phyloP scores from a whole-genome alignment of 2,888 invertebrate species.

The Gandaritis pyraliata region DNA sequence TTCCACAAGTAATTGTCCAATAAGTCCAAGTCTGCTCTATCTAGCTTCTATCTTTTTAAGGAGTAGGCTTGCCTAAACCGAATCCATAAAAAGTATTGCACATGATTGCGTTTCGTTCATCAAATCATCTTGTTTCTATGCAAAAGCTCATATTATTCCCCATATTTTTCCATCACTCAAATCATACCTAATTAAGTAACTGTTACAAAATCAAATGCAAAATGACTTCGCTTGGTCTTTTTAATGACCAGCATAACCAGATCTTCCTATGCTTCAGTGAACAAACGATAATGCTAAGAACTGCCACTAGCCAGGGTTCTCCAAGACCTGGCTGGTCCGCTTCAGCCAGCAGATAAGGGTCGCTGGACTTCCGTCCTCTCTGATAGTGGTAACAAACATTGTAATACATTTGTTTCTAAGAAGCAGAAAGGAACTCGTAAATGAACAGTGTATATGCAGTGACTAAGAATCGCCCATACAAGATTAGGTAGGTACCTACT shows the following conservation, averaged over 20 bases:
- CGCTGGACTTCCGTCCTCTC: slow-evolving; percentile 61
- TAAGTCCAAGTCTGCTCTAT: no score
- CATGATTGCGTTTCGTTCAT: no score
- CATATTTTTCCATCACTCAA: no score
- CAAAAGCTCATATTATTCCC: no score
- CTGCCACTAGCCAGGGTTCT: slow-evolving; percentile 55
- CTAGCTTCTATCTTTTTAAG: no score
- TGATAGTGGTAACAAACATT: slow-evolving; percentile 60
- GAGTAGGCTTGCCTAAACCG: no score
- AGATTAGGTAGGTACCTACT: no score
- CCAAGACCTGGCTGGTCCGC: slow-evolving; percentile 57
- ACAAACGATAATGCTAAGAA: slow-evolving; percentile 55
- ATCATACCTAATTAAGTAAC: neutral
- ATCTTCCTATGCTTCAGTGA: slow-evolving; percentile 52
- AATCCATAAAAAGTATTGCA: no score
- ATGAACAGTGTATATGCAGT: neutral
- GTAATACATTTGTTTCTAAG: slow-evolving; percentile 50
- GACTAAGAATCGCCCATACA: no score
- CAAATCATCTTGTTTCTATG: no score
- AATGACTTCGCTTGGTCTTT: slow-evolving; percentile 33
- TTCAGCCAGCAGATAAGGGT: slow-evolving; percentile 67
- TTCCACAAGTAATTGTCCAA: no score
- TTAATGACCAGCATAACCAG: slow-evolving; percentile 52
- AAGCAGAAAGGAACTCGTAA: slow-evolving; percentile 31
- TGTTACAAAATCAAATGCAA: slow-evolving; percentile 28